Percentiles rank a stretch among this genome's conserved stretches.
These are phyloP conservation scores for Chrysolina haemoptera DNA, from an alignment of 2,888 invertebrate genomes.

Conservation along the genomic window DNA sequence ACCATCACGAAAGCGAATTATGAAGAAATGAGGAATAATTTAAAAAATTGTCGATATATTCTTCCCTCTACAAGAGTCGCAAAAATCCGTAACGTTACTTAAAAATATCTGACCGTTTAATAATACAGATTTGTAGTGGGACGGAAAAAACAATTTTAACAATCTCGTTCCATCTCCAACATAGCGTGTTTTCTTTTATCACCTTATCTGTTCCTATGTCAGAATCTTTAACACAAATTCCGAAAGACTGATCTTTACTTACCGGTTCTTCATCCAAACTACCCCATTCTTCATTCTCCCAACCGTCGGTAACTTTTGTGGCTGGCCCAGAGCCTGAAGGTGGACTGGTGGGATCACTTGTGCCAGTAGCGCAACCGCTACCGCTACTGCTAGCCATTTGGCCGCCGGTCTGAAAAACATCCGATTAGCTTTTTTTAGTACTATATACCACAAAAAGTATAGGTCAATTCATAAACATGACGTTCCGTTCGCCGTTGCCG, in stretches of 20 bases:
- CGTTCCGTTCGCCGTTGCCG: too few species aligned
- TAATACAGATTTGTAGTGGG: too few species aligned
- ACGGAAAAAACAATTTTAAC: too few species aligned
- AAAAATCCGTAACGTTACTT: too few species aligned
- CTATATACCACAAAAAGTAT: background rate
- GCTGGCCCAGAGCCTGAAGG: slow-evolving; percentile 71
- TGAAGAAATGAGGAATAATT: background rate
- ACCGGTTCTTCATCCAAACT: slow-evolving; percentile 88
- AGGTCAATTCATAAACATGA: too few species aligned
- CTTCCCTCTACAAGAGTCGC: too few species aligned
- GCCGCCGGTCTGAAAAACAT: slow-evolving; percentile 63
- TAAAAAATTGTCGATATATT: too few species aligned
- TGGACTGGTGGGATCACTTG: slow-evolving; percentile 71
- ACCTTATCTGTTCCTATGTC: too few species aligned
- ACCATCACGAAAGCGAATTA: background rate
- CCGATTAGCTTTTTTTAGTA: background rate
- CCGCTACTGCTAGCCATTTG: slow-evolving; percentile 69
- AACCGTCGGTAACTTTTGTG: slow-evolving; percentile 75
- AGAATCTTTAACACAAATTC: too few species aligned
- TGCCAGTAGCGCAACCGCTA: slow-evolving; percentile 69
- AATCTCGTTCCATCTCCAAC: too few species aligned
- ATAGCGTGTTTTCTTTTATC: too few species aligned
- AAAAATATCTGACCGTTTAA: too few species aligned
- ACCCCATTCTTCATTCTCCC: slow-evolving; percentile 91
- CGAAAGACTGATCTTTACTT: slow-evolving; percentile 52